Conservation (phyloP, 2,888 invertebrate species). For the Eupithecia subfuscata region DNA sequence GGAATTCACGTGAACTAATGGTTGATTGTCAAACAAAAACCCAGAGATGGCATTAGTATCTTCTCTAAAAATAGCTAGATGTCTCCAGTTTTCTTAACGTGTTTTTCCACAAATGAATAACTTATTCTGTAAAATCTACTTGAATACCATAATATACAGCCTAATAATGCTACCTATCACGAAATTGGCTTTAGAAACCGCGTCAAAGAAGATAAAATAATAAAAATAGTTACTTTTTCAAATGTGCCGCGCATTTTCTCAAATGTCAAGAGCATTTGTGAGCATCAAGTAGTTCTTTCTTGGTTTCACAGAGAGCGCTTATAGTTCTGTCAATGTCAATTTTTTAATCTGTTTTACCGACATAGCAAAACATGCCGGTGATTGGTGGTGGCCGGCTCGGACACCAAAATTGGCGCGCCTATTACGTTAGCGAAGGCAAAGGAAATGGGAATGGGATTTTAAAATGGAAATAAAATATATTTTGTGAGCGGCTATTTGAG, state of each 20-base stretch:
- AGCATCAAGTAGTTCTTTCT: background rate
- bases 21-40: conserved; percentile 38
- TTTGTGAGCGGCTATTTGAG: too few relatives aligned
- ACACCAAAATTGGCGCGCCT: background rate
- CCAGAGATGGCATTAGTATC: conserved; percentile 54
- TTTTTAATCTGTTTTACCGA: conserved; percentile 24
- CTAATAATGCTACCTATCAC: background rate
- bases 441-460: background rate
- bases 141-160: background rate
- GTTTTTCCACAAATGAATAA: background rate
- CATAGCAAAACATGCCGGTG: background rate
- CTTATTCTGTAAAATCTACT: background rate
- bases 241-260: conserved; percentile 21
- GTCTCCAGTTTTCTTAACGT: conserved; percentile 9
- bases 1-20: conserved; percentile 64
- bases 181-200: background rate
- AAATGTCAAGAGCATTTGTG: conserved; percentile 16
- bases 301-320: conserved; percentile 45
- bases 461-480: too few relatives aligned
- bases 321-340: conserved; percentile 29
- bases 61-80: conserved; percentile 16
- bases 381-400: background rate
- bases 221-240: background rate
- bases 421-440: background rate
- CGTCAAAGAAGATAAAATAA: background rate